phyloP scores from a whole-genome alignment of 1,140 invertebrate genomes.

The Anastrepha obliqua region DNA sequence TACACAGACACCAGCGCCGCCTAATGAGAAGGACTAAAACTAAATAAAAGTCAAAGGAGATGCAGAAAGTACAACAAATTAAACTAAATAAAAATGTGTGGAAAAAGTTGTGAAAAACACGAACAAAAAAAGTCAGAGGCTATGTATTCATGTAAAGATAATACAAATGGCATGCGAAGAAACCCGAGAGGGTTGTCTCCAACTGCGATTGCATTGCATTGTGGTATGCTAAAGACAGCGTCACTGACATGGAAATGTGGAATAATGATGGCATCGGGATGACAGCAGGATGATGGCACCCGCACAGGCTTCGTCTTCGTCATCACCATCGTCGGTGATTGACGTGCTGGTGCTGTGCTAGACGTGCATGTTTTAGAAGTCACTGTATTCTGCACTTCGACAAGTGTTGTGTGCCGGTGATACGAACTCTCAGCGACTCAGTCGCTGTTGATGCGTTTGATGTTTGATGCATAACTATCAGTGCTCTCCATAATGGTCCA shows the following conservation, averaged over 20 bases:
- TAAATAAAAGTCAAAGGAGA: neutral
- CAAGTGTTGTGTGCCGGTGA: neutral
- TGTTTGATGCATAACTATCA: neutral
- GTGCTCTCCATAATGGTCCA: neutral
- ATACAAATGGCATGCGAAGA: neutral
- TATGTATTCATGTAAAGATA: neutral
- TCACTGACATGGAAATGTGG: slow-evolving; percentile 17
- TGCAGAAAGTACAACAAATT: no score
- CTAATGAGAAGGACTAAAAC: neutral
- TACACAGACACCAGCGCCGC: no score
- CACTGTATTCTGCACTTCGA: neutral
- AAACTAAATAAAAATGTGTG: no score
- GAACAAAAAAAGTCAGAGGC: no score
- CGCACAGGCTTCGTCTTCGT: neutral
- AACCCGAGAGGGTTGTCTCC: neutral
- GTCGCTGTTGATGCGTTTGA: neutral
- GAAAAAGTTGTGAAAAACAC: no score
- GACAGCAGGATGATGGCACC: slow-evolving; percentile 2
- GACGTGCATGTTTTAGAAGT: slow-evolving; percentile 8
- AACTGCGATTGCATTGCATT: neutral
- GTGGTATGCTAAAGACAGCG: neutral
- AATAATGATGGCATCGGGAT: neutral
- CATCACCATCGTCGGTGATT: neutral
- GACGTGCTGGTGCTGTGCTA: neutral
- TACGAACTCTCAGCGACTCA: neutral